Conservation (phyloP, 2,888 invertebrate species). For the Limenitis camilla region DNA sequence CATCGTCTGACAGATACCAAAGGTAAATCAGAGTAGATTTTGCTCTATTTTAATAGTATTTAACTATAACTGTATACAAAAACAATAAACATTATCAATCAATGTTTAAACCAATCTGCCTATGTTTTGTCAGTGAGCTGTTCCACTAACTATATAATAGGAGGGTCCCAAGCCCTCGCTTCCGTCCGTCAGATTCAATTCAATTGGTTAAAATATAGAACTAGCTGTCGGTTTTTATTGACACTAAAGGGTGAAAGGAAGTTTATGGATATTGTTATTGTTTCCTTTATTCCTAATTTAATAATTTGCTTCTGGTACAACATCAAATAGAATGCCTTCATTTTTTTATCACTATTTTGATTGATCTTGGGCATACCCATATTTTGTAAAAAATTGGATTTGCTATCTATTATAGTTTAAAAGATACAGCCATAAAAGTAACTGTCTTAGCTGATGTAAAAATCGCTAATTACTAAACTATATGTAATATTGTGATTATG, state of each 20-base stretch:
- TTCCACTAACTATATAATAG: conserved; percentile 46
- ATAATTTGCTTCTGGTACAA: neutral
- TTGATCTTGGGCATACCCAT: no score
- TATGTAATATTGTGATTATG: no score
- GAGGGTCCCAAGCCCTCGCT: conserved; percentile 41
- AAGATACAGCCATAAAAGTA: no score
- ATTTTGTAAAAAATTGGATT: no score
- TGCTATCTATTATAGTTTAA: no score
- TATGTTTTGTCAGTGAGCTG: conserved; percentile 59
- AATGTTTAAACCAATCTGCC: conserved; percentile 27
- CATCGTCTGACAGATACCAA: no score
- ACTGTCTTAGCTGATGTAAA: no score
- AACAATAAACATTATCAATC: conserved; percentile 27
- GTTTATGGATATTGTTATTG: neutral
- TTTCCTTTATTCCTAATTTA: neutral
- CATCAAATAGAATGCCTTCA: no score
- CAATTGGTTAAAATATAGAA: conserved; percentile 32
- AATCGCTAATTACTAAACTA: no score
- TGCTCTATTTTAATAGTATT: neutral
- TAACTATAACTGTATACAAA: neutral
- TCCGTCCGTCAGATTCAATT: conserved; percentile 44
- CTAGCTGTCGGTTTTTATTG: conserved; percentile 16
- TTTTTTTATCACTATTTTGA: no score
- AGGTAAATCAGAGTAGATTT: no score
- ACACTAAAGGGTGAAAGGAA: conserved; percentile 3